These are phyloP conservation scores for Lithophane leautieri DNA, from an alignment of 2,888 invertebrate species.

Conservation along the genomic window DNA sequence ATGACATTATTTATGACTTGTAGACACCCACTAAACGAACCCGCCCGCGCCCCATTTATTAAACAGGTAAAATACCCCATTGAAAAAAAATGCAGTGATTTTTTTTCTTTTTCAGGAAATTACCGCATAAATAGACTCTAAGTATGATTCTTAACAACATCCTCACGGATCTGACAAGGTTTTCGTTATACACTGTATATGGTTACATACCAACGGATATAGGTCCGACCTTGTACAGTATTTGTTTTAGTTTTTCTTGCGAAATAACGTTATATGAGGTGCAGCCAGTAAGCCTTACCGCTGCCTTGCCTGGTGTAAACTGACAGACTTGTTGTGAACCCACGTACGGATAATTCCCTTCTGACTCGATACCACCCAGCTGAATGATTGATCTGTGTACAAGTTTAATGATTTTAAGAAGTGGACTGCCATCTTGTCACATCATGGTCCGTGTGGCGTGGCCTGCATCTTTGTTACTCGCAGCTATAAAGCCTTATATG, in stretches of 20 bases:
- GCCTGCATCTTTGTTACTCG: not conserved
- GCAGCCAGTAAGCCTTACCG: conserved; percentile 34
- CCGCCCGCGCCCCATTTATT: no score
- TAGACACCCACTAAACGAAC: no score
- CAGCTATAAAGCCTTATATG: not conserved
- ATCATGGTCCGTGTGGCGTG: not conserved
- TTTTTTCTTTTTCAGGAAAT: no score
- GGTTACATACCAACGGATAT: conserved; percentile 45
- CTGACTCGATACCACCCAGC: conserved; percentile 59
- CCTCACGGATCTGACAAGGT: no score
- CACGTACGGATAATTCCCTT: conserved; percentile 62
- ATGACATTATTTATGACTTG: no score
- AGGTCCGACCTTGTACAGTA: conserved; percentile 45
- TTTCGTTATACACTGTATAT: no score
- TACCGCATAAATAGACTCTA: no score
- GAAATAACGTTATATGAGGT: conserved; percentile 61
- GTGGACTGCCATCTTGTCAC: not conserved
- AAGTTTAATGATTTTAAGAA: not conserved
- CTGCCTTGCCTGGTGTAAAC: conserved; percentile 30
- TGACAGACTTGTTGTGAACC: conserved; percentile 3
- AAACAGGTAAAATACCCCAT: no score
- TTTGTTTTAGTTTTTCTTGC: conserved; percentile 80
- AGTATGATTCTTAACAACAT: no score
- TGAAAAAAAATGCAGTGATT: no score
- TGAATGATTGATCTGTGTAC: conserved; percentile 46